A percentile compares a stretch with the other conserved stretches of the same genome.
These are phyloP conservation scores for Notolepis coatsorum DNA, from an alignment of 2,797 vertebrate genomes.

Conservation along the genomic window DNA sequence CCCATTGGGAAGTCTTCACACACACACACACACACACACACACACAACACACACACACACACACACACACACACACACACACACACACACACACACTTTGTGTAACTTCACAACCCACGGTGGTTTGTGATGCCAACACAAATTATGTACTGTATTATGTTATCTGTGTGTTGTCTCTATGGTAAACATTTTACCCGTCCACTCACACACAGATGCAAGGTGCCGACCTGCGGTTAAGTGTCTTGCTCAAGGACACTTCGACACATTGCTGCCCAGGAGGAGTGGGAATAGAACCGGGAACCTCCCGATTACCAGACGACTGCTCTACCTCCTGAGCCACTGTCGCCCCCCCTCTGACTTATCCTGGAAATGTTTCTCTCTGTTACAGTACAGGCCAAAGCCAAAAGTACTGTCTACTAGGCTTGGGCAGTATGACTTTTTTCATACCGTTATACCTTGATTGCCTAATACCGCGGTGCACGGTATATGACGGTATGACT, in stretches of 20 bases:
- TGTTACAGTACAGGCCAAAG: too few species aligned
- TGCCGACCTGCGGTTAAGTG: too few species aligned
- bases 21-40: too few species aligned
- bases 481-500: too few species aligned
- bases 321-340: not conserved
- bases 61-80: not conserved
- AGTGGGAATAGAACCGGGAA: not conserved
- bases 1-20: conserved; percentile 16
- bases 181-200: not conserved
- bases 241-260: too few species aligned
- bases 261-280: not conserved
- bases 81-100: not conserved
- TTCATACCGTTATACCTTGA: too few species aligned
- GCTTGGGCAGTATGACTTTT: too few species aligned
- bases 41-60: not conserved
- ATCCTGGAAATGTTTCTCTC: not conserved
- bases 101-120: not conserved
- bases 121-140: too few species aligned
- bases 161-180: not conserved
- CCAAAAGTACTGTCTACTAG: too few species aligned
- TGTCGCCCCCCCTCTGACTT: too few species aligned
- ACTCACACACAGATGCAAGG: conserved; percentile 41
- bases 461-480: too few species aligned
- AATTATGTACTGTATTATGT: too few species aligned
- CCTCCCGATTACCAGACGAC: not conserved